Base-by-base conservation (phyloP, 2,888 invertebrate species). In the Thelaira solivaga region DNA sequence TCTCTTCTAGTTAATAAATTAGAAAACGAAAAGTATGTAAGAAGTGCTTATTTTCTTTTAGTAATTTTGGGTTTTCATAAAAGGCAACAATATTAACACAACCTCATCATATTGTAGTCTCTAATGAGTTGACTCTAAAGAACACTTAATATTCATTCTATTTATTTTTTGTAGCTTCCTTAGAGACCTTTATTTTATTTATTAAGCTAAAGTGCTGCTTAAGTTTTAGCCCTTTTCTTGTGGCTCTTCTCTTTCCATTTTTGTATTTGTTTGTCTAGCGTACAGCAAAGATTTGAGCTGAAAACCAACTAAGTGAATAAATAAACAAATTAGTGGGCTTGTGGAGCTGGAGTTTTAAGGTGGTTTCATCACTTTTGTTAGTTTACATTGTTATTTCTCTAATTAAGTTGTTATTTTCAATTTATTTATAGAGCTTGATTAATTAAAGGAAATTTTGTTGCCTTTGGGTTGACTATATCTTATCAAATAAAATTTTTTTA, bases 91-190 rank as follows among this genome's bases (percentile, higher is more conserved):
- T 22, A 26, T 49, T 24, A 22, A 18, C 51, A n/a, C n/a, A 76
- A 34, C 49, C 59, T 69, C 59, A 69, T 51, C 62, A 43, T 76
- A 41, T 73, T 53, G 10, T 57, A 39, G 64, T 74, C 74, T 61
- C 74, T 78, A 73, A 78, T 74, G 74, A 74, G 59, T 73, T 74
- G 69, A 20, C 77, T 73, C 74, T 49, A 53, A 74, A 69, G 59
- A 74, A 61, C 74, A 78, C 74, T 78, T 78, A 74, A 78, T 74
- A 78, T 74, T 74, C 74, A 78, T 78, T 78, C 69, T 65, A 43
- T 39, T n/a, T n/a, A n/a, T n/a, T n/a, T n/a, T n/a, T n/a, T n/a
- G n/a, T n/a, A n/a, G n/a, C 64, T 69, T 74, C 74, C 74, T 65
- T 53, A 47, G 69, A 51, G 74, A 65, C 68, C 64, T 53, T 59